These are phyloP conservation scores for Diglossa cyanea DNA, from an alignment of 2,797 vertebrate species.

Conservation along the genomic window DNA sequence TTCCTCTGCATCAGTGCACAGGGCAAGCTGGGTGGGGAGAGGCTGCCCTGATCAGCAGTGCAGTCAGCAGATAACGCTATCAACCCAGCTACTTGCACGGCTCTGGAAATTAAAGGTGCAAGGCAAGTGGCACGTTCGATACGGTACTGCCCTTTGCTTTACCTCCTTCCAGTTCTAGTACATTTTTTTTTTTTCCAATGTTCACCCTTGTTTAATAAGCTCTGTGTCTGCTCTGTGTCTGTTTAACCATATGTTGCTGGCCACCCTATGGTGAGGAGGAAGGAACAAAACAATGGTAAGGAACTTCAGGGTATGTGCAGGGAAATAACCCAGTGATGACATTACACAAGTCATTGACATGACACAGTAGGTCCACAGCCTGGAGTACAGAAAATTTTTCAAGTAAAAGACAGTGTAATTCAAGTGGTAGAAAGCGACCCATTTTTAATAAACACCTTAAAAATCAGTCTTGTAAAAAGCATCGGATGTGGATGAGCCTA, in stretches of 20 bases:
- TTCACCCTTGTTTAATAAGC: not conserved
- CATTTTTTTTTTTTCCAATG: rapidly evolving
- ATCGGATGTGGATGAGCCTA: rapidly evolving
- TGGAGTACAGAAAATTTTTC: not conserved
- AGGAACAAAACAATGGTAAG: not conserved
- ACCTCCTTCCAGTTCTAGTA: not conserved
- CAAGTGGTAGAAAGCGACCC: not conserved
- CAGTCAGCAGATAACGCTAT: not conserved
- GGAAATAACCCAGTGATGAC: not conserved
- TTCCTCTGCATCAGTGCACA: not conserved
- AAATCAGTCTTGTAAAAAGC: not conserved
- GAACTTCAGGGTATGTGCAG: rapidly evolving
- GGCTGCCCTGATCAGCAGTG: not conserved
- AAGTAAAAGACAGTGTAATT: not conserved
- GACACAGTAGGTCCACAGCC: not conserved
- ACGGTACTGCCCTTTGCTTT: not conserved
- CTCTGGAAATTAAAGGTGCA: not conserved
- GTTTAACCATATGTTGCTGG: not conserved
- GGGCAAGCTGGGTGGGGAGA: not conserved
- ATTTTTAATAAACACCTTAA: not conserved
- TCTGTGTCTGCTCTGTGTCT: not conserved
- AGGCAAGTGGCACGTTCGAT: not conserved
- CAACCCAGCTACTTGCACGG: not conserved
- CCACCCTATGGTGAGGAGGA: not conserved
- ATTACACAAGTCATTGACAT: not conserved